These are phyloP conservation scores for Sinocyclocheilus anshuiensis DNA, from an alignment of 2,113 vertebrate species.

Conservation along the genomic window DNA sequence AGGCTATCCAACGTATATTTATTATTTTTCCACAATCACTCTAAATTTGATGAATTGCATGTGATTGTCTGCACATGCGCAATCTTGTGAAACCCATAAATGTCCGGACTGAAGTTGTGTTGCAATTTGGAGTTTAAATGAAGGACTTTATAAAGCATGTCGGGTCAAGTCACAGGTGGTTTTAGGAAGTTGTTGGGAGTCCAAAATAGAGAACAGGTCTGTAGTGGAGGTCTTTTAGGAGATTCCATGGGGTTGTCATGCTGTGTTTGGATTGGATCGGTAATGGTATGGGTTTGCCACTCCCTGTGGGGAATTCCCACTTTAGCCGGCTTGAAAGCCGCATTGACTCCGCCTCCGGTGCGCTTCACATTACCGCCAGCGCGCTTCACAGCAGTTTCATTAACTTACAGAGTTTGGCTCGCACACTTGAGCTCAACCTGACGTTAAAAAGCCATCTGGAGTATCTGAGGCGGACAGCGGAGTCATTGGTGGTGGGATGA, in stretches of 20 bases:
- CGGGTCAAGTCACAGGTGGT: background rate
- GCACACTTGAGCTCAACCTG: background rate
- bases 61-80: background rate
- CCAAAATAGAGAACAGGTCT: background rate
- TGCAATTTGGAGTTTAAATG: background rate
- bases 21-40: too few species aligned
- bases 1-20: too few species aligned
- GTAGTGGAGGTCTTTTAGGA: background rate
- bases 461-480: background rate
- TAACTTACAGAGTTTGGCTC: background rate
- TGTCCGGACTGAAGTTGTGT: background rate
- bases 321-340: background rate
- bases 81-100: background rate
- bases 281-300: conserved; percentile 13
- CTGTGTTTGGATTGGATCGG: background rate
- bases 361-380: background rate
- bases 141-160: background rate
- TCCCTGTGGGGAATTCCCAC: conserved; percentile 30
- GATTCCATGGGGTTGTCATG: conserved; percentile 3
- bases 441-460: background rate
- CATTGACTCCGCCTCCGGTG: background rate
- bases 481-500: conserved; percentile 68
- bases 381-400: background rate
- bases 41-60: too few species aligned
- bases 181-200: background rate